These are phyloP conservation scores for Hylaeus anthracinus DNA, from an alignment of 1,140 invertebrate species.

Conservation along the genomic window DNA sequence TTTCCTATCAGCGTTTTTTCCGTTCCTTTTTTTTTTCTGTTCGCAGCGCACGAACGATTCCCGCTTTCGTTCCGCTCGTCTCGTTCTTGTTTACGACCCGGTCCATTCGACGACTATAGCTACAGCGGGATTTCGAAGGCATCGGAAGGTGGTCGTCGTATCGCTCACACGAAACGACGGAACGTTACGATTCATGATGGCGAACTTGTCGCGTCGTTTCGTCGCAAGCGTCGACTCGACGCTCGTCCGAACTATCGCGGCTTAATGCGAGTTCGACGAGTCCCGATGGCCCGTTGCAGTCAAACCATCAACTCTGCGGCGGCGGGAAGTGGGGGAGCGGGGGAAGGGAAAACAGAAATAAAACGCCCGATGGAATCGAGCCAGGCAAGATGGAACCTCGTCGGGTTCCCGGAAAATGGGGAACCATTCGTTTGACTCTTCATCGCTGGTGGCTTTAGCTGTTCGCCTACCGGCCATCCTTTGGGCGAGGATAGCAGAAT, in stretches of 20 bases:
- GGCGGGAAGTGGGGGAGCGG: too few relatives aligned
- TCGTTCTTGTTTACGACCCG: neutral
- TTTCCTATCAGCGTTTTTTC: neutral
- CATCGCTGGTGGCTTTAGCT: too few relatives aligned
- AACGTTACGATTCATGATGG: neutral
- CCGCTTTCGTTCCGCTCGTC: neutral
- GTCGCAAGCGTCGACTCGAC: too few relatives aligned
- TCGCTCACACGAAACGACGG: neutral
- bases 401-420: too few relatives aligned
- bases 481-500: too few relatives aligned
- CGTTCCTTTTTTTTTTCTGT: neutral
- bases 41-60: too few relatives aligned
- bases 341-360: neutral
- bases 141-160: neutral
- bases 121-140: neutral
- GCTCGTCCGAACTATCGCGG: conserved; percentile 9
- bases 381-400: too few relatives aligned
- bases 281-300: conserved; percentile 2
- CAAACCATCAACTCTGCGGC: neutral
- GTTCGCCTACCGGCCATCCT: too few relatives aligned
- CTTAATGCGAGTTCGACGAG: conserved; percentile 32
- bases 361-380: neutral
- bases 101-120: neutral
- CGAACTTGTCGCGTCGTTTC: neutral
- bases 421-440: too few relatives aligned